A percentile compares a stretch with the other conserved stretches of the same genome.
Conservation (phyloP, 1,140 invertebrate genomes). For the Nilaparvata lugens region DNA sequence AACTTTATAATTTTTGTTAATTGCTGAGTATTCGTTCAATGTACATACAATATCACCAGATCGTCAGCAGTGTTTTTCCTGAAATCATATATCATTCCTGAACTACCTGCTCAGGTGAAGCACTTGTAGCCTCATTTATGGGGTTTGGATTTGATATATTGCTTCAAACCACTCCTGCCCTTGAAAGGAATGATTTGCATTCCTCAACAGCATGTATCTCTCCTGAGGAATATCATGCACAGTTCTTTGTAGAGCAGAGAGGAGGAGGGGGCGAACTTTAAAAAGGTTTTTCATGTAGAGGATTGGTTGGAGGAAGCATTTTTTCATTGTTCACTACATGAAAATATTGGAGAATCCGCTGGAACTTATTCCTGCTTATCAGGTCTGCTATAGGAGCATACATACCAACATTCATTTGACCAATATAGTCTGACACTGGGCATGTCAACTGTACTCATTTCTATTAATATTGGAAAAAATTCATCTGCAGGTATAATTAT, state of each 20-base stretch:
- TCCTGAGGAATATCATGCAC: neutral
- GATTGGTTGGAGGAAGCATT: neutral
- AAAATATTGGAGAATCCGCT: neutral
- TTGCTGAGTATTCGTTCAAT: neutral
- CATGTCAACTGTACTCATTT: neutral
- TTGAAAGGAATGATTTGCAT: neutral
- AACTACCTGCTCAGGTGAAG: neutral
- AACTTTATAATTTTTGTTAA: neutral
- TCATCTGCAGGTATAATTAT: no score
- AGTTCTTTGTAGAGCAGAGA: neutral
- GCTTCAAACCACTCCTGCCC: neutral
- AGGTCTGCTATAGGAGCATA: neutral
- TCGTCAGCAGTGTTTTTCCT: neutral
- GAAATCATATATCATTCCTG: neutral
- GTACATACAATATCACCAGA: neutral
- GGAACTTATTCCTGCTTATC: neutral
- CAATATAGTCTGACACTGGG: slow-evolving; percentile 1
- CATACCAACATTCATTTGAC: neutral
- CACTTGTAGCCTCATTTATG: neutral
- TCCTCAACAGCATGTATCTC: neutral
- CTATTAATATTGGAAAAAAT: neutral
- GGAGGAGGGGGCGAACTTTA: neutral
- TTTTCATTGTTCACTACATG: neutral
- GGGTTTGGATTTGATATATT: neutral
- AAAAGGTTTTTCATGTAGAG: neutral